Evolutionary conservation across 2,888 invertebrate genomes (phyloP), one percentile per base, ranked within the genome.

Genomic region (Xylota segnis): DNA sequence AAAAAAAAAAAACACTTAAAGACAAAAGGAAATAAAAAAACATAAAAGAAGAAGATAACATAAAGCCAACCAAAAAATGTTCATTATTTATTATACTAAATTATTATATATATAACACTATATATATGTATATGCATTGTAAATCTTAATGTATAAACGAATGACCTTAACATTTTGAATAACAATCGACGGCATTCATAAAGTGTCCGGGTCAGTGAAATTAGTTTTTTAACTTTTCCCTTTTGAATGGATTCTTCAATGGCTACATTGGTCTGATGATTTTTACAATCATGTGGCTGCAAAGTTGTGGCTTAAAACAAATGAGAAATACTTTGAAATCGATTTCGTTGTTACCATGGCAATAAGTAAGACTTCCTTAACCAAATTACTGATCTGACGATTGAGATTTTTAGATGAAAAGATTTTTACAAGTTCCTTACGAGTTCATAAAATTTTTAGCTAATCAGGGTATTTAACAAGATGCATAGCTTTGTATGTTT

Each of bases 121-220:
- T 54, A n/a, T n/a, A n/a, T 18, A 27, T 66, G 3, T 18, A 27
- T 66, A 79, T 59, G 72, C 40, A 87, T 89, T 88, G 88, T 87
- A 88, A 90, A 90, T 90, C 89, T 89, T 89, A 88, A 88, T 88
- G 87, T 88, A 82, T 83, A 79, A 68, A 66, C 72, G 43, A 61
- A 52, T 70, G 68, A 77, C 34, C 37, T 40, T 61, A 52, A 52
- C 1, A 52, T 37, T 56, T 66, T 27, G 23, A 61, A 23, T 2
- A 23, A 52, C 37, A 45, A 32, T 47, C 58, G n/a, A 6, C 16
- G 16, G 50, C 18, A 58, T 68, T 76, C 50, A 50, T 68, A 50
- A 32, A 45, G 50, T 76, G 58, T 56, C 76, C 66, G 34, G n/a
- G 5, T 4, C 27, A 23, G 14, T 10, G 14, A 18, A n/a, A 5